Evolutionary conservation across 2,113 vertebrate genomes (phyloP).

Genomic region (Eolophus roseicapilla): DNA sequence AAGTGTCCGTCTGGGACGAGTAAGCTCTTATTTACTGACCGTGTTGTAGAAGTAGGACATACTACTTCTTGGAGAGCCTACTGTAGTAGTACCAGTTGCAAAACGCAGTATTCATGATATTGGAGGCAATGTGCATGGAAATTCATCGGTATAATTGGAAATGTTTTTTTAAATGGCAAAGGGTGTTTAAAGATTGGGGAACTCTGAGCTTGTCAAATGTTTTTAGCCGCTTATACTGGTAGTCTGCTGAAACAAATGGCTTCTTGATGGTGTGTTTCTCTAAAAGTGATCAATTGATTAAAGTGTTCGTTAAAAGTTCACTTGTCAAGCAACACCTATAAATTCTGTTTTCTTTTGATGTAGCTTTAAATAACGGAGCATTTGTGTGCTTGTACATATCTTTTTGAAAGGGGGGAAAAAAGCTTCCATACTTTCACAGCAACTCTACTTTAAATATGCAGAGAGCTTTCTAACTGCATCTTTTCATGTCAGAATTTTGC

Average conservation of each 20-base stretch:
- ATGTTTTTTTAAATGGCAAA: not conserved
- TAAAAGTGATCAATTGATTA: not conserved
- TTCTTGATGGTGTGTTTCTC: not conserved
- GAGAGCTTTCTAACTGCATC: not conserved
- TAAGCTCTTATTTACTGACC: not conserved
- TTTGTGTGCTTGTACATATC: not conserved
- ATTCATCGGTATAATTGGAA: not conserved
- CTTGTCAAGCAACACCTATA: not conserved
- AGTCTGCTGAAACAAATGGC: not conserved
- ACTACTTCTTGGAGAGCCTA: not conserved
- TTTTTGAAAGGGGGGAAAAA: not conserved
- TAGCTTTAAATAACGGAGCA: not conserved
- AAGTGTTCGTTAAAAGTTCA: not conserved
- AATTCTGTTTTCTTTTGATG: not conserved
- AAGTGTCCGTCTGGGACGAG: not conserved
- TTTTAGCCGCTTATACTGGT: not conserved
- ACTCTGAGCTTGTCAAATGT: not conserved
- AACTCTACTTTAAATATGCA: not conserved
- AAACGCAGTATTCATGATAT: accelerated
- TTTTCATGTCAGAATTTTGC: not conserved
- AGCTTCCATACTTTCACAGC: not conserved
- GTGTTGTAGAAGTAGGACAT: not conserved
- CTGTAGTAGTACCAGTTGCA: not conserved
- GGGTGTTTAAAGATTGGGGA: not conserved
- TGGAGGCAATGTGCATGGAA: accelerated